phyloP scores from a whole-genome alignment of 92 coral and sea anemone genomes.

The Porites divaricata region DNA sequence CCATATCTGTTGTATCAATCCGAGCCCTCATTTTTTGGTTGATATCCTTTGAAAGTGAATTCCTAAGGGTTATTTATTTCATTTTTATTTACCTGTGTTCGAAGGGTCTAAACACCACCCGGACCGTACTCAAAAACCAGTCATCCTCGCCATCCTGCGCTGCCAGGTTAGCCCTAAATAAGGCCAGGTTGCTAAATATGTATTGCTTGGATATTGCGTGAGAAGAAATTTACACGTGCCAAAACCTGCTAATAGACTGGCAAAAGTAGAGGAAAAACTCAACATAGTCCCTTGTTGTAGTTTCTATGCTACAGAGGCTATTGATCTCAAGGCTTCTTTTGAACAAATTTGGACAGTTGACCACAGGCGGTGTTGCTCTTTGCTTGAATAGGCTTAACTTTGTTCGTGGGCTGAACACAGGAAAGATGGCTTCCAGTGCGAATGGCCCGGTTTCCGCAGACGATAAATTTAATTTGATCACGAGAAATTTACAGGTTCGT shows the following conservation, averaged over 20 bases:
- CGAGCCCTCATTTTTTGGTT: too few relatives aligned
- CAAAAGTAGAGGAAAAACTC: background rate
- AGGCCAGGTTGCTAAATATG: constrained; percentile 13
- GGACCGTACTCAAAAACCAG: too few relatives aligned
- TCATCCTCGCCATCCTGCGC: too few relatives aligned
- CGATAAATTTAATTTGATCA: constrained; percentile 81
- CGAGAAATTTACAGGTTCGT: constrained; percentile 90
- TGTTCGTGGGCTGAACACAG: background rate
- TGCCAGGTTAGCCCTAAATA: background rate
- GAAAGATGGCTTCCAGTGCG: constrained; percentile 59
- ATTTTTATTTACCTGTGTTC: too few relatives aligned
- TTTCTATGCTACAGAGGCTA: constrained; percentile 39
- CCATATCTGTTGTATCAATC: too few relatives aligned
- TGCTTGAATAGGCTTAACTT: background rate
- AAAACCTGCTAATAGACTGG: background rate
- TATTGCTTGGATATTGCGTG: background rate
- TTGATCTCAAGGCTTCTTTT: background rate
- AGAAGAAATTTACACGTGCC: background rate
- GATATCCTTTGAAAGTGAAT: too few relatives aligned
- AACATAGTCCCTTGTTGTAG: background rate
- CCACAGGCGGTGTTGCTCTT: background rate
- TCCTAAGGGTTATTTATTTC: too few relatives aligned
- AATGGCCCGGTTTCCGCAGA: constrained; percentile 61
- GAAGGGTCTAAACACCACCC: too few relatives aligned
- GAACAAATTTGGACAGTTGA: constrained; percentile 14